Evolutionary conservation across 1,140 invertebrate genomes (phyloP).

Genomic region (Nephila pilipes): DNA sequence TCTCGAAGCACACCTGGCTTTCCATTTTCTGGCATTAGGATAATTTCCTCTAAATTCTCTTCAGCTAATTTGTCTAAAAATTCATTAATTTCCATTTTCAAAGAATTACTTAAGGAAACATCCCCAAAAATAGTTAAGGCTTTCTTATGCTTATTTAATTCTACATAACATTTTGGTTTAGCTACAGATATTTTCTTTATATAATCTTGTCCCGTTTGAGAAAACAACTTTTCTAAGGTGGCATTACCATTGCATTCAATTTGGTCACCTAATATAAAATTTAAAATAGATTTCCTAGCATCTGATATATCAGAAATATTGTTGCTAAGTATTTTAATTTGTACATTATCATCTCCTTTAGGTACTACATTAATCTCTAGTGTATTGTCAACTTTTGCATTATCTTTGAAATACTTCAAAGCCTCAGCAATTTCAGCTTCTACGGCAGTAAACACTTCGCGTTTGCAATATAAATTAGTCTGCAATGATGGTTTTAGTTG

Average conservation of each 20-base stretch:
- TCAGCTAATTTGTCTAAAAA: conserved; percentile 45
- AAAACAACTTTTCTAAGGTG: conserved; percentile 66
- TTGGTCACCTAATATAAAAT: conserved; percentile 58
- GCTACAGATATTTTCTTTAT: conserved; percentile 38
- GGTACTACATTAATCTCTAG: conserved; percentile 51
- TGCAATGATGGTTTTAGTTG: conserved; percentile 45
- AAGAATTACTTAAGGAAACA: conserved; percentile 10
- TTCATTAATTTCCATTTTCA: conserved; percentile 47
- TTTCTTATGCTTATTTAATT: conserved; percentile 48
- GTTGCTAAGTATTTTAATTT: conserved; percentile 54
- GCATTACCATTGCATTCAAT: conserved; percentile 46
- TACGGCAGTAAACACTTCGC: conserved; percentile 60
- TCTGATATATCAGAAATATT: conserved; percentile 62
- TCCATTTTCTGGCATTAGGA: conserved; percentile 21
- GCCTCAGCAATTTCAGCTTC: conserved; percentile 65
- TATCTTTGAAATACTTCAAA: conserved; percentile 63
- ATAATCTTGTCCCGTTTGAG: neutral
- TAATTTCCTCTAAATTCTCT: conserved; percentile 45
- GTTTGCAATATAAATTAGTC: conserved; percentile 46
- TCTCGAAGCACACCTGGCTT: conserved; percentile 49
- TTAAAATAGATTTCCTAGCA: conserved; percentile 47
- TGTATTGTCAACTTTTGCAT: neutral
- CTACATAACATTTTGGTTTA: conserved; percentile 35
- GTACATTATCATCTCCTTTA: neutral
- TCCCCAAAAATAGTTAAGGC: conserved; percentile 64